Percentiles rank a stretch among this genome's conserved stretches.
Evolutionary conservation across 2,888 invertebrate genomes (phyloP).

Genomic region (Scaptomyza flava): DNA sequence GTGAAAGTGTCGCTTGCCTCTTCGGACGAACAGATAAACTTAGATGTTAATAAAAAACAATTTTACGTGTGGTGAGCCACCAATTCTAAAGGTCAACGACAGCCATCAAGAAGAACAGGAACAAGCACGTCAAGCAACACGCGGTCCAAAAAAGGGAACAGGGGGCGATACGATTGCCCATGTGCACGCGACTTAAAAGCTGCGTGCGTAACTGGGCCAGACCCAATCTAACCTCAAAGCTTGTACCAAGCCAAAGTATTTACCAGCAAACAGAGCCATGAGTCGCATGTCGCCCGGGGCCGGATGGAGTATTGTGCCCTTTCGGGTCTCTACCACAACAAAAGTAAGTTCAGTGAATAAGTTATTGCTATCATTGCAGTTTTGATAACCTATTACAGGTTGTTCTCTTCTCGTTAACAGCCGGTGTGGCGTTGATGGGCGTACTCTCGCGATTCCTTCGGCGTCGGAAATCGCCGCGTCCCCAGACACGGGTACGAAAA

Average conservation of each 20-base stretch:
- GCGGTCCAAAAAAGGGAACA: constrained; percentile 16
- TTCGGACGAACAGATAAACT: constrained; percentile 24
- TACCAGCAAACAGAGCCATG: constrained; percentile 41
- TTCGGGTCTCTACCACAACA: constrained; percentile 83
- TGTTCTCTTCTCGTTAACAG: constrained; percentile 84
- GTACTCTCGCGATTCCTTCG: constrained; percentile 92
- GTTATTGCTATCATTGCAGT: not conserved
- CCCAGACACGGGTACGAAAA: constrained; percentile 87
- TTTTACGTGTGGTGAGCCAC: constrained; percentile 7
- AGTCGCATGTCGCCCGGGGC: constrained; percentile 70
- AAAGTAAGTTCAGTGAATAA: constrained; percentile 69
- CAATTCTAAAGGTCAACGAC: constrained; percentile 37
- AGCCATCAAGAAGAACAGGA: constrained; percentile 11
- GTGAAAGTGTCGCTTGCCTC: constrained; percentile 63
- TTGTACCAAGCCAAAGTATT: constrained; percentile 12
- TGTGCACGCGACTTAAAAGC: constrained; percentile 53
- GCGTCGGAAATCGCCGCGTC: constrained; percentile 88
- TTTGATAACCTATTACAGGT: constrained; percentile 81
- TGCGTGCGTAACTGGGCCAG: constrained; percentile 50
- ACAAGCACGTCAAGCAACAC: constrained; percentile 22
- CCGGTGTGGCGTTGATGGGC: constrained; percentile 92
- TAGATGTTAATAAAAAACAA: constrained; percentile 17
- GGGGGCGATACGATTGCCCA: constrained; percentile 28
- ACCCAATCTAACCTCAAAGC: constrained; percentile 58
- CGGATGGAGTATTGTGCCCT: constrained; percentile 79